These are phyloP conservation scores for Cherax quadricarinatus DNA, from an alignment of 1,140 invertebrate genomes.

Conservation along the genomic window DNA sequence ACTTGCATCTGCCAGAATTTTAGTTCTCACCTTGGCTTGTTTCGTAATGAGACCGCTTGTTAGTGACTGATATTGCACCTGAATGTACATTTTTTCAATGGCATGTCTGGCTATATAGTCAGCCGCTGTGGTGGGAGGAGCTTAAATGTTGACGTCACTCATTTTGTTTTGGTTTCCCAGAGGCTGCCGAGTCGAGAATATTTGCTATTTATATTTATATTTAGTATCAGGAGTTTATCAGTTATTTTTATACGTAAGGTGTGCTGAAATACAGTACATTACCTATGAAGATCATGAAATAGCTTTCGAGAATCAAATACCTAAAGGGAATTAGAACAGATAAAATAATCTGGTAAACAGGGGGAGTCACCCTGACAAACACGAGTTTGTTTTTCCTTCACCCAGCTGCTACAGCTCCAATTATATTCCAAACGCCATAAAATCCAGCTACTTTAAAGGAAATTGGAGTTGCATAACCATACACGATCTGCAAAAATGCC, in stretches of 20 bases:
- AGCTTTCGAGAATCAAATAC: not conserved
- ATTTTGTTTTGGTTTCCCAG: slow-evolving; percentile 17
- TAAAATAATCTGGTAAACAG: not conserved
- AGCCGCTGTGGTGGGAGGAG: not conserved
- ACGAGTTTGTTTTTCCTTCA: not conserved
- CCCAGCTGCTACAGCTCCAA: not conserved
- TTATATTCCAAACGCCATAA: not conserved
- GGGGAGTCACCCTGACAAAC: not conserved
- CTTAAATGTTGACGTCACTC: not conserved
- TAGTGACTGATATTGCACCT: slow-evolving; percentile 44
- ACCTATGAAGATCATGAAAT: too few species aligned
- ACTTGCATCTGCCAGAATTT: not conserved
- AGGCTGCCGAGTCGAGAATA: not conserved
- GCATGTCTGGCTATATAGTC: slow-evolving; percentile 38
- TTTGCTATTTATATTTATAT: too few species aligned
- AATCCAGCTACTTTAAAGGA: too few species aligned
- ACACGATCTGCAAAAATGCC: too few species aligned
- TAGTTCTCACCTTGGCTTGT: slow-evolving; percentile 24
- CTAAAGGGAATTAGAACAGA: not conserved
- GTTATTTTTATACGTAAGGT: too few species aligned
- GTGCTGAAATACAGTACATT: too few species aligned
- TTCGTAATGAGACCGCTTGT: slow-evolving; percentile 14
- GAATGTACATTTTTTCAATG: slow-evolving; percentile 47
- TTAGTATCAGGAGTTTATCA: too few species aligned
- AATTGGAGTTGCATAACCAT: too few species aligned